A percentile compares a stretch with the other conserved stretches of the same genome.
phyloP scores from a whole-genome alignment of 2,888 invertebrate genomes.

The Plutella xylostella region DNA sequence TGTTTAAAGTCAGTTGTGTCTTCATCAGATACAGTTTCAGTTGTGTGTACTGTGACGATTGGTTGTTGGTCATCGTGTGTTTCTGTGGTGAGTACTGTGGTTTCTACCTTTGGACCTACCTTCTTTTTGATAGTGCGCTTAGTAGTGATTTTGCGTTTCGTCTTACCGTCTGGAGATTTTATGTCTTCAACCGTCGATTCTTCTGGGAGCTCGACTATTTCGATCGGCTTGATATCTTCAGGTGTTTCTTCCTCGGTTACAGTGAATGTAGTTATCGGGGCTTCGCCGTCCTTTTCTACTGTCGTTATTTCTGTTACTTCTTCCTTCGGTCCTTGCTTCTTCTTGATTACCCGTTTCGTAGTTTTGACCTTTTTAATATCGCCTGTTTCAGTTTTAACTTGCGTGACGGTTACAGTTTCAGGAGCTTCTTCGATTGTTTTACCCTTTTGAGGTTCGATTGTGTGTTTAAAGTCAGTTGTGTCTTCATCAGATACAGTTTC shows the following conservation, averaged over 20 bases:
- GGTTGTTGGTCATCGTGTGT: too few species aligned
- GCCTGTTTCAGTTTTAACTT: conserved; percentile 10
- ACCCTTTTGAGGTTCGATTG: conserved; percentile 13
- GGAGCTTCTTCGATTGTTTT: conserved; percentile 8
- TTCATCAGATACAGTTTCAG: too few species aligned
- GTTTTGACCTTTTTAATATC: conserved; percentile 6
- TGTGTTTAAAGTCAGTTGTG: conserved; percentile 21
- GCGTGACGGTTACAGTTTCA: conserved; percentile 4
- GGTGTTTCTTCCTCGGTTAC: conserved; percentile 16
- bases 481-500: conserved; percentile 22
- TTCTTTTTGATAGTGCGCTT: too few species aligned
- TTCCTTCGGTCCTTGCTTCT: conserved; percentile 30
- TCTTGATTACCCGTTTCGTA: conserved; percentile 23
- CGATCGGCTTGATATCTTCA: too few species aligned
- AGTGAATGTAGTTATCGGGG: neutral
- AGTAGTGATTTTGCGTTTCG: too few species aligned
- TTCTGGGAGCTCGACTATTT: too few species aligned
- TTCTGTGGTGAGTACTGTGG: too few species aligned
- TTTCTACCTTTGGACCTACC: too few species aligned
- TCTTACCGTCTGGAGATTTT: too few species aligned
- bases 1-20: too few species aligned
- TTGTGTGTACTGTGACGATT: too few species aligned
- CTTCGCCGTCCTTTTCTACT: conserved; percentile 20
- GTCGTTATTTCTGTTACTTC: conserved; percentile 39
- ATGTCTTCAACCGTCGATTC: too few species aligned